Percentiles rank a stretch among this genome's conserved stretches.
Evolutionary conservation across 1,140 invertebrate species (phyloP).

Genomic region (Zaprionus davidi): DNA sequence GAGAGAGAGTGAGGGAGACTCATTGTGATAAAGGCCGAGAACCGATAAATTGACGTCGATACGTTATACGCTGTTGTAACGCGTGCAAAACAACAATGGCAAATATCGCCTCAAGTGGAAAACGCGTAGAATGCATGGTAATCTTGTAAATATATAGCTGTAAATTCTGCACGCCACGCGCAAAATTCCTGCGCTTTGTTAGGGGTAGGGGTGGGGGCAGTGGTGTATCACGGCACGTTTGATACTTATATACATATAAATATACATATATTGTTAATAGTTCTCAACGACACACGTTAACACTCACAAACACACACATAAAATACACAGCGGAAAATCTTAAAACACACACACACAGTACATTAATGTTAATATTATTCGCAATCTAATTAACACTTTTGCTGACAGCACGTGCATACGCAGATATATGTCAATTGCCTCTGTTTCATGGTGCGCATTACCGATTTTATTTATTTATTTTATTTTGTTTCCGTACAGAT

Average conservation of each 20-base stretch:
- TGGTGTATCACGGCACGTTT: slow-evolving; percentile 26
- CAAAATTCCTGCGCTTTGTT: slow-evolving; percentile 58
- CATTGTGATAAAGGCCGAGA: slow-evolving; percentile 57
- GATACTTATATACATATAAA: slow-evolving; percentile 15
- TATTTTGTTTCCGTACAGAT: slow-evolving; percentile 30
- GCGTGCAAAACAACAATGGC: slow-evolving; percentile 48
- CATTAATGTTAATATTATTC: slow-evolving; percentile 25
- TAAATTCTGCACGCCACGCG: slow-evolving; percentile 41
- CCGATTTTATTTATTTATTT: slow-evolving; percentile 54
- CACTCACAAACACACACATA: not conserved
- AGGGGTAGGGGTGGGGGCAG: slow-evolving; percentile 4
- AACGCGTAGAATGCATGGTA: slow-evolving; percentile 36
- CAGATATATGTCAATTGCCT: slow-evolving; percentile 24
- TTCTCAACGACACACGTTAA: slow-evolving; percentile 31
- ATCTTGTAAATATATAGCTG: slow-evolving; percentile 28
- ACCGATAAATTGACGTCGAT: slow-evolving; percentile 43
- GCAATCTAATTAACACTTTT: slow-evolving; percentile 26
- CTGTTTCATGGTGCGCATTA: slow-evolving; percentile 29
- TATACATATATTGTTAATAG: slow-evolving; percentile 32
- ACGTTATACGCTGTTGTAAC: slow-evolving; percentile 39
- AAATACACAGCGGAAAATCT: not conserved
- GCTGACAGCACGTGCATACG: slow-evolving; percentile 32
- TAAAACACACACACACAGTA: slow-evolving; percentile 4
- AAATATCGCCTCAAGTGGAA: slow-evolving; percentile 3
- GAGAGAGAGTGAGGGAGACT: not conserved